Conservation (phyloP, 2,888 invertebrate genomes). For the Rapana venosa region DNA sequence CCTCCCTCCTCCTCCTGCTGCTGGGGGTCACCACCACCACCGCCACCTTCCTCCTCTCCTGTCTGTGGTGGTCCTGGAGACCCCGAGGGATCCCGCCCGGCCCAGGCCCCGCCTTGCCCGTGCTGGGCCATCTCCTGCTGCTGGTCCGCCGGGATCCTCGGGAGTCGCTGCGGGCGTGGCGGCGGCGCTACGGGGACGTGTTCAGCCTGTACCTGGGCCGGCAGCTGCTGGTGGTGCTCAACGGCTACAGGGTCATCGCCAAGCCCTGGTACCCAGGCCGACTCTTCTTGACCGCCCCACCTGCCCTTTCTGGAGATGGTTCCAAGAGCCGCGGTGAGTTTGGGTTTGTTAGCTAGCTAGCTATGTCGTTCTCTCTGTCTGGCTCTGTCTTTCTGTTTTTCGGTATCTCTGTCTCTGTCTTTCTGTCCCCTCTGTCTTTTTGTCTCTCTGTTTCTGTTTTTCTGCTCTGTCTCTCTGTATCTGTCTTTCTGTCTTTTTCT, state of each 20-base stretch:
- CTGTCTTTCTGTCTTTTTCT: not conserved
- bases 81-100: conserved; percentile 10
- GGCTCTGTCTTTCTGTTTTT: no score
- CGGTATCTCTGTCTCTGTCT: not conserved
- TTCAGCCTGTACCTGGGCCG: conserved; percentile 46
- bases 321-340: conserved; percentile 12
- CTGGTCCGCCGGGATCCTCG: conserved; percentile 12
- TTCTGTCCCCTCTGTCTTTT: not conserved
- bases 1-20: not conserved
- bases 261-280: conserved; percentile 47
- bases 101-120: conserved; percentile 10
- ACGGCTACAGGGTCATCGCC: conserved; percentile 44
- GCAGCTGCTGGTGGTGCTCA: conserved; percentile 46
- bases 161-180: not conserved
- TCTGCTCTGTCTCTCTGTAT: not conserved
- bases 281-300: conserved; percentile 48
- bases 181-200: conserved; percentile 39
- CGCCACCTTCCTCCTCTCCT: no score
- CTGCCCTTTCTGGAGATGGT: conserved; percentile 20
- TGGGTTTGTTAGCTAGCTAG: no score
- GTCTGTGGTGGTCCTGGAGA: conserved; percentile 11
- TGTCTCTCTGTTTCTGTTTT: not conserved
- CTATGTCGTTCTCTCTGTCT: no score
- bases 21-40: conserved; percentile 13
- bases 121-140: conserved; percentile 32